Base-by-base conservation (phyloP, 2,113 vertebrate species). In the Ibidorhyncha struthersii region DNA sequence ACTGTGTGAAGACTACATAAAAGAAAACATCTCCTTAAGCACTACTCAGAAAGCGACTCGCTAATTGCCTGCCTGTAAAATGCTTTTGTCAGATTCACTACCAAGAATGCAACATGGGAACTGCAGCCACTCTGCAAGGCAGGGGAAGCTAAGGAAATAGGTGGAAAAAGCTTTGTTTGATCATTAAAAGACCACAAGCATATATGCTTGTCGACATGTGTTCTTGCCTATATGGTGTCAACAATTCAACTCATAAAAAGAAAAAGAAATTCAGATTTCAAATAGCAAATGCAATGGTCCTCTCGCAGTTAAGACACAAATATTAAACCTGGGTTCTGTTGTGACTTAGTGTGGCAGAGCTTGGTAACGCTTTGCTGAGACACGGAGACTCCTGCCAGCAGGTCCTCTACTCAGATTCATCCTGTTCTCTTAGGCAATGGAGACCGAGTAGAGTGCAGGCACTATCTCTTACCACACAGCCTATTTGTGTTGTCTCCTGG, bases 301-400 rank as follows among this genome's bases (percentile, higher is more conserved):
- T 89, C 45, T 61, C 34, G n/a, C 62, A 82, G 21, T 25, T 63
- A 63, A 73, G 50, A 41, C 14, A 65, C 34, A 62, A 66, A 43
- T 14, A 25, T 14, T 55, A 65, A 62, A 22, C 8, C 17, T n/a
- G 12, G 16, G 20, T 47, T 71, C 40, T 73, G 30, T 25, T 53
- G 49, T 59, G 69, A 18, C 18, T 53, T 43, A 26, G 4, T 0
- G 0, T 47, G 56, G 15, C 49, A 82, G 22, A 84, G 41, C 13
- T 73, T 78, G 1, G 3, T 65, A 55, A 74, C 0, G 0, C 26
- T 85, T 73, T 49, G 27, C 38, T 52, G 30, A 85, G 61, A 49
- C 45, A 40, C 22, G 29, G 36, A 77, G 34, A 67, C 16, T 58
- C 34, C 76, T 71, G 18, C 22, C 34, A 65, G 36, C 32, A 61